Conservation (phyloP, 2,113 vertebrate genomes). For the Mobula birostris region DNA sequence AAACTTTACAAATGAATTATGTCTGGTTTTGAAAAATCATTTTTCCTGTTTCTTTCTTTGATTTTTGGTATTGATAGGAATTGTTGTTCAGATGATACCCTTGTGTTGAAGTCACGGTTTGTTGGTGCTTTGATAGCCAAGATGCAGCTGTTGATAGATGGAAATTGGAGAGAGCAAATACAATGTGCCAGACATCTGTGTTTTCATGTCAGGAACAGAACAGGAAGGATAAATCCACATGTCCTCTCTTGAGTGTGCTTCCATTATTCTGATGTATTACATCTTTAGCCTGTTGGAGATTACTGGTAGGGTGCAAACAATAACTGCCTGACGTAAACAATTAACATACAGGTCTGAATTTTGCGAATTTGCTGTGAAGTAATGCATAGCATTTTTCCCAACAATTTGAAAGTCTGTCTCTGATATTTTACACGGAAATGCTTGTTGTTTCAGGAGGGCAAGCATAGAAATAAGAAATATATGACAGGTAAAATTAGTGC, state of each 20-base stretch:
- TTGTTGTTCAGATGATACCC: neutral
- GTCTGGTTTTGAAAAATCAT: neutral
- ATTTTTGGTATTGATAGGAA: neutral
- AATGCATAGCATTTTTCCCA: neutral
- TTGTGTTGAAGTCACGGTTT: neutral
- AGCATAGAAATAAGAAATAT: neutral
- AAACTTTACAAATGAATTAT: too few species aligned
- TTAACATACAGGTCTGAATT: neutral
- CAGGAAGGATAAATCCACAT: conserved; percentile 23
- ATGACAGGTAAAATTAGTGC: neutral
- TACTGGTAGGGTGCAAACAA: neutral
- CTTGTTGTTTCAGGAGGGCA: neutral
- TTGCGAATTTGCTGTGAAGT: neutral
- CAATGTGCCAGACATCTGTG: neutral
- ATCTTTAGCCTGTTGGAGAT: neutral
- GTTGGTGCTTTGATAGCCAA: neutral
- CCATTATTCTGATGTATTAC: neutral
- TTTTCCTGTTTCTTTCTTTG: neutral
- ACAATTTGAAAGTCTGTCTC: neutral
- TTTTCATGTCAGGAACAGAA: neutral
- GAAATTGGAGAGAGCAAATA: conserved; percentile 2
- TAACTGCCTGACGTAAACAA: neutral
- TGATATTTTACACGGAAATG: neutral
- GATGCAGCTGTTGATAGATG: neutral
- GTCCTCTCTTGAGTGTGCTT: conserved; percentile 10